Evolutionary conservation across 2,888 invertebrate genomes (phyloP).

Genomic region (Rhogogaster chlorosoma): DNA sequence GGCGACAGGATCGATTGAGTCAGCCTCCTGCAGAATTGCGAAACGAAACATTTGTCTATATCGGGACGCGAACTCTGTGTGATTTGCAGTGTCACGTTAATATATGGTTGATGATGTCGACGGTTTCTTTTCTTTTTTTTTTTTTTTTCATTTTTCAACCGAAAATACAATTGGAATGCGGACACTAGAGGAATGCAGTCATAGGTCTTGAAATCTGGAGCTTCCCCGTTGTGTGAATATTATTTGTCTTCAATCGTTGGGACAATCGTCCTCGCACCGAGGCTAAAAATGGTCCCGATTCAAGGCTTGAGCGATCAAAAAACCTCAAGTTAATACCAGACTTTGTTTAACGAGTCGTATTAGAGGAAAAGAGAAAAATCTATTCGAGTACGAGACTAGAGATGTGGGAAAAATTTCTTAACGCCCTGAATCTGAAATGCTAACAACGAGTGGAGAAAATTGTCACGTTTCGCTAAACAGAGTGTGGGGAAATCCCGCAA

Average conservation of each 20-base stretch:
- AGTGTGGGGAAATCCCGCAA: conserved; percentile 42
- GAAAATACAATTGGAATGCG: conserved; percentile 16
- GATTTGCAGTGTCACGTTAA: conserved; percentile 18
- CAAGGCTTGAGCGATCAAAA: conserved; percentile 36
- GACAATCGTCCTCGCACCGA: conserved; percentile 4
- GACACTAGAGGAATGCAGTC: not conserved
- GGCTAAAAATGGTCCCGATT: not conserved
- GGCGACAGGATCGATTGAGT: not conserved
- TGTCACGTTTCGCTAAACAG: conserved; percentile 45
- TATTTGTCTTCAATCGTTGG: not conserved
- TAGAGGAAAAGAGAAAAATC: not conserved
- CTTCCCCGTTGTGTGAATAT: conserved; percentile 9
- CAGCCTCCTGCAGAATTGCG: not conserved
- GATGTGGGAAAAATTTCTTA: conserved; percentile 16
- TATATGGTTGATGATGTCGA: not conserved
- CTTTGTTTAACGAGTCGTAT: conserved; percentile 39
- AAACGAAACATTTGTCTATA: not conserved
- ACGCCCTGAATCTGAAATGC: conserved; percentile 8
- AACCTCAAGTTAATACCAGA: not conserved
- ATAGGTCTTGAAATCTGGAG: not conserved
- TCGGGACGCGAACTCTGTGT: not conserved
- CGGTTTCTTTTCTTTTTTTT: not conserved
- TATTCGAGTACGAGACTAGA: not conserved
- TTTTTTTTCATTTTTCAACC: not conserved
- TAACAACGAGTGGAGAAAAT: conserved; percentile 30